A percentile compares a stretch with the other conserved stretches of the same genome.
Conservation (phyloP, 1,140 invertebrate genomes). For the Bathynomus jamesi region DNA sequence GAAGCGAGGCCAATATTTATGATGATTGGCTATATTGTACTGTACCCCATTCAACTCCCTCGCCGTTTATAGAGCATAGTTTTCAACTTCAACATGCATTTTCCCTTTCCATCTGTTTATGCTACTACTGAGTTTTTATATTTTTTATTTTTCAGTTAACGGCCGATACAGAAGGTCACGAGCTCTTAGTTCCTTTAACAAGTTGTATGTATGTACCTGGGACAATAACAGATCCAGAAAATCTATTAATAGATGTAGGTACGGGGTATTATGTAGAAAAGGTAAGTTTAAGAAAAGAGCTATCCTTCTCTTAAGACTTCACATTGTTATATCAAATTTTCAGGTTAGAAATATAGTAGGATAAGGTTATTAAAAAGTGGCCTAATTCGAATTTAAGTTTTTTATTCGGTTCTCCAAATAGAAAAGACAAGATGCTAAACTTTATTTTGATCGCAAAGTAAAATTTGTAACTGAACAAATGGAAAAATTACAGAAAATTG, state of each 20-base stretch:
- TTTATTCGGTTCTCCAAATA: too few relatives aligned
- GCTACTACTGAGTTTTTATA: too few relatives aligned
- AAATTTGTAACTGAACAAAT: constrained; percentile 87
- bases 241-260: constrained; percentile 85
- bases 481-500: constrained; percentile 79
- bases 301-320: background rate
- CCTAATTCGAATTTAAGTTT: too few relatives aligned
- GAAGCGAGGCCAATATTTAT: too few relatives aligned
- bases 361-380: background rate
- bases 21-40: too few relatives aligned
- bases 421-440: constrained; percentile 66
- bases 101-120: too few relatives aligned
- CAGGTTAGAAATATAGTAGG: background rate
- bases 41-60: too few relatives aligned
- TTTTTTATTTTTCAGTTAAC: constrained; percentile 58
- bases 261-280: constrained; percentile 93
- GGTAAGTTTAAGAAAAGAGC: constrained; percentile 32
- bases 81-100: too few relatives aligned
- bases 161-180: constrained; percentile 62
- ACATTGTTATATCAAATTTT: constrained; percentile 10
- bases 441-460: constrained; percentile 86
- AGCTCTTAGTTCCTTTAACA: constrained; percentile 82
- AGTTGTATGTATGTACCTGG: constrained; percentile 93
- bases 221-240: constrained; percentile 65
- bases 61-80: too few relatives aligned